Conservation (phyloP, 23 tunicate genomes). For the Ciona savignyi region DNA sequence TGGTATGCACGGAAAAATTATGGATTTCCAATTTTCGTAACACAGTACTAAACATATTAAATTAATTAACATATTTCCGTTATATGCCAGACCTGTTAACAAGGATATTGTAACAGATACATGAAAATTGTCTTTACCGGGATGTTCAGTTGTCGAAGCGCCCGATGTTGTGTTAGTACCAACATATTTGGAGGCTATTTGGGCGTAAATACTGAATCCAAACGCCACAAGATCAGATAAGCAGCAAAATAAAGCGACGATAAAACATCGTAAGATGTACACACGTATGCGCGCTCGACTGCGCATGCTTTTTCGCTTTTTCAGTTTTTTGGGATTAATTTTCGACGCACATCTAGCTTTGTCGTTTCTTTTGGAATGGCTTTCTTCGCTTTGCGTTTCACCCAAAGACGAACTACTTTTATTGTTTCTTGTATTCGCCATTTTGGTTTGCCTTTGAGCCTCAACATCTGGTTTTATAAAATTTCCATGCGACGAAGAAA, state of each 20-base stretch:
- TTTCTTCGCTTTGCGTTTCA: no score
- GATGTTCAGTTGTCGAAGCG: background rate
- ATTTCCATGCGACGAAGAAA: background rate
- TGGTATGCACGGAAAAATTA: background rate
- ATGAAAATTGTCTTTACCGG: no score
- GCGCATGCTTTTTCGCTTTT: background rate
- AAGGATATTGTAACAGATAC: background rate
- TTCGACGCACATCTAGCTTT: no score
- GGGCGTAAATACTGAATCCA: background rate
- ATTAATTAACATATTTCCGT: background rate
- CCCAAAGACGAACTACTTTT: no score
- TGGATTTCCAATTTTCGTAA: background rate
- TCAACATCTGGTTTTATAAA: background rate
- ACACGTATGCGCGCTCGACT: background rate
- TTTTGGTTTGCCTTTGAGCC: background rate
- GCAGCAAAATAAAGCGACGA: slow-evolving; percentile 1
- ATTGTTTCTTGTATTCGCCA: no score
- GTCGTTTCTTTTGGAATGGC: no score
- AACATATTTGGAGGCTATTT: background rate
- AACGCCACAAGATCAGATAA: background rate
- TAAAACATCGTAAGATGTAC: background rate
- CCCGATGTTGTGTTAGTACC: background rate
- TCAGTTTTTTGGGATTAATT: background rate
- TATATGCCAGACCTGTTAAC: background rate
- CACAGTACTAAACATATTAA: background rate